A percentile compares a stretch with the other conserved stretches of the same genome.
Evolutionary conservation across 2,797 vertebrate species (phyloP).

Genomic region (Liparis tanakae): DNA sequence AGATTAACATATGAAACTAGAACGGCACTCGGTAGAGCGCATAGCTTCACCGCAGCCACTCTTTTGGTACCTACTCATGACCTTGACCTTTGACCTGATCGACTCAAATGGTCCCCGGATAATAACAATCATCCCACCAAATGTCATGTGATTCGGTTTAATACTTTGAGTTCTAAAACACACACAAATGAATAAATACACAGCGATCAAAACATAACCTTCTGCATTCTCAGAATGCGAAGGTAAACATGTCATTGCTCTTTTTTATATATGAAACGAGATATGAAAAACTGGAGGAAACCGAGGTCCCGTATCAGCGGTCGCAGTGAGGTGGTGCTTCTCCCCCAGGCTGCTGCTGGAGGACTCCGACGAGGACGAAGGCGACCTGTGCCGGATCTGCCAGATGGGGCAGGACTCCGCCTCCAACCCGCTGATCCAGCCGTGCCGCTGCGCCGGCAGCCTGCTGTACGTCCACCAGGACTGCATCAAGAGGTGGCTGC

Average conservation of each 20-base stretch:
- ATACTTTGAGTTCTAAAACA: too few relatives aligned
- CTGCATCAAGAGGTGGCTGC: constrained; percentile 98
- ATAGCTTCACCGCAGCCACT: too few relatives aligned
- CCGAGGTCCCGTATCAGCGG: background rate
- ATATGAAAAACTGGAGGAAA: background rate
- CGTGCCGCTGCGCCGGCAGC: constrained; percentile 95
- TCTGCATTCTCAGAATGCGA: too few relatives aligned
- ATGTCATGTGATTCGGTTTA: too few relatives aligned
- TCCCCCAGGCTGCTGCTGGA: constrained; percentile 90
- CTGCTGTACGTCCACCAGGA: constrained; percentile 97
- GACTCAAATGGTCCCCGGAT: too few relatives aligned
- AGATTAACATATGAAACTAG: background rate
- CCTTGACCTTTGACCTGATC: too few relatives aligned
- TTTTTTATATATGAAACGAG: background rate
- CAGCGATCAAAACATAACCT: too few relatives aligned
- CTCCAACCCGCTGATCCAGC: constrained; percentile 96
- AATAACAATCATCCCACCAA: too few relatives aligned
- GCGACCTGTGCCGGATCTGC: constrained; percentile 96
- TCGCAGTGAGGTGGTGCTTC: background rate
- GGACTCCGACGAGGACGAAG: constrained; percentile 97
- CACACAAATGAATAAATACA: too few relatives aligned
- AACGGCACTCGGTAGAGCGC: too few relatives aligned
- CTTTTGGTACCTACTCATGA: too few relatives aligned
- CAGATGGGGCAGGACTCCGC: constrained; percentile 91
- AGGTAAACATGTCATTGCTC: too few relatives aligned